These are phyloP conservation scores for Thumatha senex DNA, from an alignment of 2,888 invertebrate species.

Conservation along the genomic window DNA sequence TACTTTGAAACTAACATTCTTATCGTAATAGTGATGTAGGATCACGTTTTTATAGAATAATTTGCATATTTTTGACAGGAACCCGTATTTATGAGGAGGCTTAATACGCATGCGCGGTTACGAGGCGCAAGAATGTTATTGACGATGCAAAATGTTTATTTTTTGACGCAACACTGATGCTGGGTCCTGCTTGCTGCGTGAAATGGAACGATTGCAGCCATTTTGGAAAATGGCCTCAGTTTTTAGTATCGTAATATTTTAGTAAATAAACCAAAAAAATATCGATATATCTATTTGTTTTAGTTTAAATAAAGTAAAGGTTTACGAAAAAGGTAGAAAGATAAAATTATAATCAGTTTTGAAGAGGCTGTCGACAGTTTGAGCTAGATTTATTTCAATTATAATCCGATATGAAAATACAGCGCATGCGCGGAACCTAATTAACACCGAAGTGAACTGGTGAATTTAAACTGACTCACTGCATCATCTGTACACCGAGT, in stretches of 20 bases:
- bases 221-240: conserved; percentile 33
- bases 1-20: conserved; percentile 50
- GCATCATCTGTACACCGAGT: background rate
- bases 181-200: conserved; percentile 33
- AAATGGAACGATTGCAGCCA: conserved; percentile 39
- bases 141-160: conserved; percentile 82
- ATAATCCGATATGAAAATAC: conserved; percentile 60
- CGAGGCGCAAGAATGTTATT: conserved; percentile 67
- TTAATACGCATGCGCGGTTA: conserved; percentile 66
- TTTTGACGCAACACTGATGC: conserved; percentile 63
- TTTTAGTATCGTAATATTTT: conserved; percentile 2
- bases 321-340: conserved; percentile 47
- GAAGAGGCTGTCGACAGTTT: conserved; percentile 59
- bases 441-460: conserved; percentile 62
- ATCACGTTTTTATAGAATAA: conserved; percentile 76
- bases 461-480: no score
- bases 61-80: conserved; percentile 82
- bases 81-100: conserved; percentile 40
- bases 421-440: conserved; percentile 66
- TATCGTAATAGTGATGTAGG: conserved; percentile 57
- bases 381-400: conserved; percentile 80
- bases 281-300: conserved; percentile 9
- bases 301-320: conserved; percentile 25
- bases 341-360: conserved; percentile 68
- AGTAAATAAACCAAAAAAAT: conserved; percentile 8